Conservation (phyloP, 1,140 invertebrate genomes). For the Bacillus rossius region DNA sequence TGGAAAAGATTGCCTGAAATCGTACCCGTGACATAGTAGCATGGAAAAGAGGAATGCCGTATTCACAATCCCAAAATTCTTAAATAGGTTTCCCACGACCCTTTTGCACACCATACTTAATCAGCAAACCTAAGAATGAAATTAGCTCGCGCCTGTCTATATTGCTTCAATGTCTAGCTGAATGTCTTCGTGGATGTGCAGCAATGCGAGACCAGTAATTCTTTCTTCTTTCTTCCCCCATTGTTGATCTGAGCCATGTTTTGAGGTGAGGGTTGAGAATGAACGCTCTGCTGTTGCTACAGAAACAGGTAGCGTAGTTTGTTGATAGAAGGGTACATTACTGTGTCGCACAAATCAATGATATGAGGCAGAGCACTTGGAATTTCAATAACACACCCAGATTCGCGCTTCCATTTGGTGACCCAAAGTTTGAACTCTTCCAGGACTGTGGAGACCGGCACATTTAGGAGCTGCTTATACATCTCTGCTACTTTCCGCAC, state of each 20-base stretch:
- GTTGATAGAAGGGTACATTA: constrained; percentile 23
- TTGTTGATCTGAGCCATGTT: constrained; percentile 31
- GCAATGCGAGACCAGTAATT: constrained; percentile 27
- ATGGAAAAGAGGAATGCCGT: too few species aligned
- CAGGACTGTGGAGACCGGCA: constrained; percentile 10
- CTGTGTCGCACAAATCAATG: constrained; percentile 12
- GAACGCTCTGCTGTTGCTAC: constrained; percentile 30
- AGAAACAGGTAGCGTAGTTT: constrained; percentile 30
- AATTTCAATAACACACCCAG: background rate
- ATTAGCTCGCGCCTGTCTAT: too few species aligned
- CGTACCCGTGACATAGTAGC: too few species aligned
- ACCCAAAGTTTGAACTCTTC: constrained; percentile 22
- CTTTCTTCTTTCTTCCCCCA: constrained; percentile 26
- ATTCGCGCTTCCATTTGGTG: constrained; percentile 23
- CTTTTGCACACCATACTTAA: too few species aligned
- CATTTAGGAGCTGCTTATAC: constrained; percentile 16
- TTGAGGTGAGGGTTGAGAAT: constrained; percentile 33
- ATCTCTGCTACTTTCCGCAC: constrained; percentile 11
- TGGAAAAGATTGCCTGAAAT: too few species aligned
- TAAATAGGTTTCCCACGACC: too few species aligned
- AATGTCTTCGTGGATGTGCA: constrained; percentile 30
- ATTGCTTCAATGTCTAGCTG: too few species aligned
- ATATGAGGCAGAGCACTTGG: constrained; percentile 1
- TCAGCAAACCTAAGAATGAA: too few species aligned
- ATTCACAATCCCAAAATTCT: too few species aligned